These are phyloP conservation scores for Atractosteus spatula DNA, from an alignment of 2,113 vertebrate genomes.

Conservation along the genomic window DNA sequence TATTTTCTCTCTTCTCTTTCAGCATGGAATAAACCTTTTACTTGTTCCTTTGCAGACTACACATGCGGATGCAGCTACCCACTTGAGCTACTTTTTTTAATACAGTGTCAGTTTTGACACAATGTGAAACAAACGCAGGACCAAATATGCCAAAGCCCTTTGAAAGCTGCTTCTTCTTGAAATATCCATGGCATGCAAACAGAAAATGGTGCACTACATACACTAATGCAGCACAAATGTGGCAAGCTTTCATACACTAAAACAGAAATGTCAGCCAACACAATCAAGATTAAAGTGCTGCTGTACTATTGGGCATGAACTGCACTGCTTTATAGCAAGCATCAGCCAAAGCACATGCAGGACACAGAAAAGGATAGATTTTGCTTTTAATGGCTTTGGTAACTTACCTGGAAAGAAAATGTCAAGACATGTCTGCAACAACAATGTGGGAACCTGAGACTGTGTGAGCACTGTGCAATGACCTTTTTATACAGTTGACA, in stretches of 20 bases:
- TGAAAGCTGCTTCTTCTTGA: background rate
- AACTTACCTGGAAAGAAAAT: constrained; percentile 55
- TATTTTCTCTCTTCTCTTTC: too few species aligned
- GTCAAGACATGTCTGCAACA: constrained; percentile 27
- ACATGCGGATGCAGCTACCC: too few species aligned
- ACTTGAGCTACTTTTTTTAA: too few species aligned
- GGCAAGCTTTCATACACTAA: constrained; percentile 23
- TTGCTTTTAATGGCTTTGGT: constrained; percentile 46
- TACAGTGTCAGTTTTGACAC: too few species aligned
- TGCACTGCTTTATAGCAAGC: constrained; percentile 52
- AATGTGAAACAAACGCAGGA: background rate
- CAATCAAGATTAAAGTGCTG: constrained; percentile 32
- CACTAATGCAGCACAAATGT: background rate
- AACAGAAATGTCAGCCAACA: constrained; percentile 8
- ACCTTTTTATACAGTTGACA: constrained; percentile 52
- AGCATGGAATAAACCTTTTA: too few species aligned
- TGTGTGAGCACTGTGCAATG: constrained; percentile 36
- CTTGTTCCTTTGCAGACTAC: too few species aligned
- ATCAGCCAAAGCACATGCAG: constrained; percentile 59
- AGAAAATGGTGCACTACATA: background rate
- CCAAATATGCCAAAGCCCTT: background rate
- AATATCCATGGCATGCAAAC: constrained; percentile 1
- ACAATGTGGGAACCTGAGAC: constrained; percentile 20
- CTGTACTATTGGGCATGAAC: constrained; percentile 37
- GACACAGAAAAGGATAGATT: constrained; percentile 58